Percentiles rank a stretch among this genome's conserved stretches.
These are phyloP conservation scores for Perca fluviatilis DNA, from an alignment of 2,113 vertebrate species.

Conservation along the genomic window DNA sequence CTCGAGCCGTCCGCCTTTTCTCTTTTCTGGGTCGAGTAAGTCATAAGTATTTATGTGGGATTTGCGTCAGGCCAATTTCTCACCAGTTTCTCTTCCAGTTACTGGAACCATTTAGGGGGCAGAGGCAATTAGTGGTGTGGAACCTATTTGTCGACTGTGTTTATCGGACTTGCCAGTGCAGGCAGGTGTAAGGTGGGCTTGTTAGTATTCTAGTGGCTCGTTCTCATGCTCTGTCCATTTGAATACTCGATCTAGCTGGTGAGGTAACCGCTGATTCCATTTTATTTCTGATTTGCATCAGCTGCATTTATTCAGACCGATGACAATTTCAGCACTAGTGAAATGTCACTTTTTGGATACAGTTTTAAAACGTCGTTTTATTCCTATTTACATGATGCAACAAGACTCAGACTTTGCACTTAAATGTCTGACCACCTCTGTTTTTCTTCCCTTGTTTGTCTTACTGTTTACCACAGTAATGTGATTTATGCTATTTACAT, in stretches of 20 bases:
- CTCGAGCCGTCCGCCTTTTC: neutral
- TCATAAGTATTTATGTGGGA: constrained; percentile 51
- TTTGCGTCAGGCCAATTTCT: constrained; percentile 42
- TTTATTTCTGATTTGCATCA: constrained; percentile 1
- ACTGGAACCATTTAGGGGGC: constrained; percentile 29
- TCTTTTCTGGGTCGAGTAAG: constrained; percentile 44
- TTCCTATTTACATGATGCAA: neutral
- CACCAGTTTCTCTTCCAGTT: neutral
- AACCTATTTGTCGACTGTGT: constrained; percentile 65
- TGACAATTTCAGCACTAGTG: neutral
- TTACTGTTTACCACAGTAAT: neutral
- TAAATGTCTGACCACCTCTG: neutral
- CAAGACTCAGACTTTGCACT: neutral
- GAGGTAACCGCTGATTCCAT: constrained; percentile 54
- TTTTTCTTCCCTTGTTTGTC: neutral
- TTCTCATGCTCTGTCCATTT: constrained; percentile 59
- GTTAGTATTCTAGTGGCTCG: constrained; percentile 73
- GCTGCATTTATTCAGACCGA: constrained; percentile 5
- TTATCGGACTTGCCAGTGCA: constrained; percentile 66
- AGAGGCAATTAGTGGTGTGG: constrained; percentile 56
- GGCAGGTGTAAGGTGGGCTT: constrained; percentile 79
- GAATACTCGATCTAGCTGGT: constrained; percentile 52
- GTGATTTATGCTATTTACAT: constrained; percentile 11
- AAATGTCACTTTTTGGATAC: constrained; percentile 19
- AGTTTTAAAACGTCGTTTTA: neutral